Base-by-base conservation (phyloP, 2,888 invertebrate species). In the Omphaloscelis lunosa region DNA sequence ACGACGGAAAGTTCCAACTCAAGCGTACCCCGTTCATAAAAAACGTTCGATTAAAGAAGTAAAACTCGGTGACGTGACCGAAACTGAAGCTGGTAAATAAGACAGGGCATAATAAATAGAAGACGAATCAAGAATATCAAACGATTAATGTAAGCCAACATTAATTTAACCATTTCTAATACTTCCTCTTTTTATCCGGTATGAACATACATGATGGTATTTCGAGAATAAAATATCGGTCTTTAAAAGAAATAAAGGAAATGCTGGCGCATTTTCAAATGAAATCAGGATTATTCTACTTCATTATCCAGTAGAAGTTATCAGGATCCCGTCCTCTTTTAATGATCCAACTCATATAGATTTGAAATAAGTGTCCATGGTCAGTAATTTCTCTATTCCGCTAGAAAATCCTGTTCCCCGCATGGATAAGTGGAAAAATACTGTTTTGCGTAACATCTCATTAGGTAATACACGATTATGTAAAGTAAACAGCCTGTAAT, bases 391-490 rank as follows among this genome's bases (percentile, higher is more conserved):
- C 85, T 86, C 66, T 77, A 82, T 85, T 77, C 86, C 83, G 80
- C 79, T 87, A 84, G 79, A 84, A 75, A 83, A 87, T 79, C 88
- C 81, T 73, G 81, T 82, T 80, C 56, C 27, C 70, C 15, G 58
- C 39, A 39, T 69, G 82, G 74, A 77, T 87, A 83, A 88, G 83
- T 86, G 83, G 86, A 88, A 90, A 88, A 86, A 86, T 81, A 87
- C 85, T 76, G 84, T 86, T 91, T 90, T 89, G 87, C 91, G 89
- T 86, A 91, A 92, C 87, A 84, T 82, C 85, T 89, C 83, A 90
- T 92, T 91, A 90, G 84, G 88, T 89, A 90, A 92, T 87, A 85
- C 87, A 83, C 84, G 90, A 91, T 92, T 92, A 92, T 91, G 91
- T 91, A 91, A 91, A 90, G 79, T 87, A 87, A 89, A 89, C 88